phyloP scores from a whole-genome alignment of 2,113 vertebrate genomes.

The Microcebus lehilahytsara region DNA sequence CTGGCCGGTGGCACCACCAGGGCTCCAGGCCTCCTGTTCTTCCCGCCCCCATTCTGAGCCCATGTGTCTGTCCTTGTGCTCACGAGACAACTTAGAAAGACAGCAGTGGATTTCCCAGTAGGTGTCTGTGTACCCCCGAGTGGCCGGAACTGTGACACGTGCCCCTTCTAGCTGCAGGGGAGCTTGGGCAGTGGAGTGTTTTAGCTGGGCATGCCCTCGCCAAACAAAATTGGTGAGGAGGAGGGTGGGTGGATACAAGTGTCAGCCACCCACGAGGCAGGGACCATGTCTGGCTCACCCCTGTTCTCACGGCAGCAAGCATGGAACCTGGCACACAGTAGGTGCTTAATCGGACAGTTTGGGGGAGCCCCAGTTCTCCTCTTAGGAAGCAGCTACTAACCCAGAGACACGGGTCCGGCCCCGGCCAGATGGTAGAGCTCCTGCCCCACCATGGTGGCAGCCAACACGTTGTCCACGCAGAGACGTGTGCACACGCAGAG shows the following conservation, averaged over 20 bases:
- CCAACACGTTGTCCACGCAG: rapidly evolving
- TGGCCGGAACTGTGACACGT: background rate
- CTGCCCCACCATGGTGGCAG: rapidly evolving
- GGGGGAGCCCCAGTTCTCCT: background rate
- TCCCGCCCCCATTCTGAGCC: too few species aligned
- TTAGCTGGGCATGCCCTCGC: too few species aligned
- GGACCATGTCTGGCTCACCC: background rate
- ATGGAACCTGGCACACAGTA: background rate
- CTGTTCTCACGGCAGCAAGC: background rate
- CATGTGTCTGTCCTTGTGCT: background rate
- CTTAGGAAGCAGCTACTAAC: background rate
- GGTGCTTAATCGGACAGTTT: rapidly evolving
- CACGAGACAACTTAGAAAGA: background rate
- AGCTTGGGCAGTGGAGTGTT: background rate
- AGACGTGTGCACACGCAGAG: rapidly evolving
- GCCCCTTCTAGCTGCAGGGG: background rate
- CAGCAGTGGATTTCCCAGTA: rapidly evolving
- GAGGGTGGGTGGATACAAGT: rapidly evolving
- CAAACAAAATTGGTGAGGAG: background rate
- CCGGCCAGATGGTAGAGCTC: background rate
- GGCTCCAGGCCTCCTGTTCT: background rate
- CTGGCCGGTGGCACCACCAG: background rate
- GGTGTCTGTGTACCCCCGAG: too few species aligned
- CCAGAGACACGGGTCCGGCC: background rate
- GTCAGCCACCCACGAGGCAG: background rate